Evolutionary conservation across 2,797 vertebrate species (phyloP).

Genomic region (Sebastiscus albofasciatus): DNA sequence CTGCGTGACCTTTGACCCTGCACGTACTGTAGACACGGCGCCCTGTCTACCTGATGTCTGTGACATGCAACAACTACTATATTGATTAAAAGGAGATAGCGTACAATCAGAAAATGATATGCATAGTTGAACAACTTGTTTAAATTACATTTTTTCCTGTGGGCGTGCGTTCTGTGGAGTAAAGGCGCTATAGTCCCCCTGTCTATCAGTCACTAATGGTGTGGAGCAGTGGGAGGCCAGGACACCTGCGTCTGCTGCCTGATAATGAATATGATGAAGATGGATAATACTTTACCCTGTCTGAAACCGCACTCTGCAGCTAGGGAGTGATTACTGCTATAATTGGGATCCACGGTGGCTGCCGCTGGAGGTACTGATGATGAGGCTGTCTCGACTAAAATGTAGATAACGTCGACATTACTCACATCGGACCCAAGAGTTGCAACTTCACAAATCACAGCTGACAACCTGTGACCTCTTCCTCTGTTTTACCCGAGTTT

Average conservation of each 20-base stretch:
- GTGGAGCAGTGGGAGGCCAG: conserved; percentile 72
- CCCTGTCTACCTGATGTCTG: not conserved
- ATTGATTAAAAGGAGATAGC: not conserved
- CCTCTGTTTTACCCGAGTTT: not conserved
- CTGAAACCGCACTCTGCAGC: conserved; percentile 63
- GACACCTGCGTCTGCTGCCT: conserved; percentile 76
- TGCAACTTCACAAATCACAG: conserved; percentile 40
- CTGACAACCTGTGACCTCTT: conserved; percentile 31
- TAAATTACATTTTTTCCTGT: conserved; percentile 20
- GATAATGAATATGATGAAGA: conserved; percentile 84
- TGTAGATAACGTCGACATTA: conserved; percentile 65
- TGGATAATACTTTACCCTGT: conserved; percentile 71
- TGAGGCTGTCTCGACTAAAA: conserved; percentile 48
- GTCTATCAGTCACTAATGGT: conserved; percentile 77
- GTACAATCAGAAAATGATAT: not conserved
- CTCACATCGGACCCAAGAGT: conserved; percentile 41
- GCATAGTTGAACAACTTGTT: conserved; percentile 31
- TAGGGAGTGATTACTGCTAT: conserved; percentile 69
- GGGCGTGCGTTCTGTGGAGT: conserved; percentile 29
- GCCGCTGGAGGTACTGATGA: conserved; percentile 54
- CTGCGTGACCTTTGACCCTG: conserved; percentile 64
- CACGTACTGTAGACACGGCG: not conserved
- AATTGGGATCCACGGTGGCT: conserved; percentile 71
- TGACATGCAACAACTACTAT: not conserved
- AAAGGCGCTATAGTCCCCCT: conserved; percentile 37